Base-by-base conservation (phyloP, 1,140 invertebrate species). In the Drepana arcuata region DNA sequence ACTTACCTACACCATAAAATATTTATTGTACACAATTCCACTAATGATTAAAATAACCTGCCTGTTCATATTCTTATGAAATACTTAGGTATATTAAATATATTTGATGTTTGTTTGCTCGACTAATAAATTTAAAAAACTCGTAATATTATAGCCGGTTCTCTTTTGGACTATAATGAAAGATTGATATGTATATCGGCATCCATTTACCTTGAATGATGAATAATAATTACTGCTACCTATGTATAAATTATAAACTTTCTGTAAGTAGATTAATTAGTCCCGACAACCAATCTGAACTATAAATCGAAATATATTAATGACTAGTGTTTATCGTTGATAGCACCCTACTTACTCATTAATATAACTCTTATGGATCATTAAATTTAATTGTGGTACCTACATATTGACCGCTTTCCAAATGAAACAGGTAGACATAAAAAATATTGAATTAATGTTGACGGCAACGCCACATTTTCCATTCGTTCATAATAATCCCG, bases 1-100 rank as follows among this genome's bases (percentile, higher is more conserved):
- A n/a, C n/a, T n/a, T n/a, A n/a, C n/a, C 36, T 60, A 54, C 47
- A 72, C 67, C 69, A 74, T 81, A 71, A 79, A 79, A 70, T 57
- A 64, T 71, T 66, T 61, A 71, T 43, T 28, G 61, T 48, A 53
- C 40, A 45, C 49, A 46, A 67, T 64, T 73, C 63, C 65, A 38
- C 38, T 48, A 69, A 67, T 58, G 64, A 72, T 77, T 65, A 39
- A 68, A 66, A 69, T 58, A 49, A 63, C 44, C 56, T 58, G 57
- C 44, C 50, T 53, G 60, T 61, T 66, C 60, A 72, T 68, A 64
- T 65, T 66, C 50, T 56, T 64, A 69, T 73, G 60, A 71, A 67
- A 70, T 58, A 66, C 48, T n/a, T n/a, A n/a, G n/a, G n/a, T n/a
- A n/a, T n/a, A n/a, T n/a, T n/a, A n/a, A n/a, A n/a, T n/a, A 60